Evolutionary conservation across 2,888 invertebrate genomes (phyloP).

Genomic region (Bugulina stolonifera): DNA sequence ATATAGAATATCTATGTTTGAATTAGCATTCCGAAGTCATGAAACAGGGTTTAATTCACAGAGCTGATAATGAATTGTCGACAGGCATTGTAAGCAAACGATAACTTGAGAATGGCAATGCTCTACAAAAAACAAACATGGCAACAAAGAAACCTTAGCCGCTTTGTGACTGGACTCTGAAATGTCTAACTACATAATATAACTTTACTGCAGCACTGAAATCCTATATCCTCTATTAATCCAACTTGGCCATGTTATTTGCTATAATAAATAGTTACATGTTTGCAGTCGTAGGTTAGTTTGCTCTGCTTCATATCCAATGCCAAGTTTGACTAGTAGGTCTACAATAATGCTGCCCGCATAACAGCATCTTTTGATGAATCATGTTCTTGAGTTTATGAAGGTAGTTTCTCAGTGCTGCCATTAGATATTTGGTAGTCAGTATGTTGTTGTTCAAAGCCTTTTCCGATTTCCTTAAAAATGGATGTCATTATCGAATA

Average conservation of each 20-base stretch:
- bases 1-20: not conserved
- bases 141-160: not conserved
- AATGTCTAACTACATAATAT: not conserved
- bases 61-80: not conserved
- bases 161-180: constrained; percentile 1
- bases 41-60: constrained; percentile 1
- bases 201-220: not conserved
- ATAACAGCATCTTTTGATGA: no score
- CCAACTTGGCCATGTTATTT: not conserved
- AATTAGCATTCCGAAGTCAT: not conserved
- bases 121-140: constrained; percentile 18
- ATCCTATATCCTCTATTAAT: not conserved
- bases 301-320: no score
- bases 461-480: no score
- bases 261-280: not conserved
- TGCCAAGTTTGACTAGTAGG: no score
- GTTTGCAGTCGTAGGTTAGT: no score
- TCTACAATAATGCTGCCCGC: no score
- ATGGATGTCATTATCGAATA: no score
- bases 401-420: no score
- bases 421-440: no score
- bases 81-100: not conserved
- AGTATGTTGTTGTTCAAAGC: no score
- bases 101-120: not conserved
- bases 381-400: no score